Percentiles rank a stretch among this genome's conserved stretches.
These are phyloP conservation scores for Ernsta delagoae DNA, from an alignment of 2,888 invertebrate species.

Conservation along the genomic window DNA sequence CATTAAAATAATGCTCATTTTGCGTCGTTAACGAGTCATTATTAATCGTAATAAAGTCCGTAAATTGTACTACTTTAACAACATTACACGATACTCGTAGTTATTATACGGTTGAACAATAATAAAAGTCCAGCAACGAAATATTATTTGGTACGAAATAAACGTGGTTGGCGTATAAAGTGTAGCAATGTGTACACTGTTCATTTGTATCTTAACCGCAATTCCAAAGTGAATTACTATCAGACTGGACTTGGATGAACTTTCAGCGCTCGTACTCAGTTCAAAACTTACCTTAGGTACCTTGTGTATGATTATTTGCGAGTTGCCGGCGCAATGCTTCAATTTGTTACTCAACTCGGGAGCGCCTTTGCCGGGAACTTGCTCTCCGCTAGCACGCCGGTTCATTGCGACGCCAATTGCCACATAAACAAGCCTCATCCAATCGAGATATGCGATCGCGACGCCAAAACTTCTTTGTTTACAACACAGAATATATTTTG, in stretches of 20 bases:
- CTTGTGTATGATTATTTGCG: conserved; percentile 74
- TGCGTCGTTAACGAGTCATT: conserved; percentile 30
- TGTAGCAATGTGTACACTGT: conserved; percentile 38
- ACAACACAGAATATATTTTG: conserved; percentile 64
- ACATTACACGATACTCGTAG: conserved; percentile 30
- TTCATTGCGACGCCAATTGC: conserved; percentile 77
- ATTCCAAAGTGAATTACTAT: conserved; percentile 65
- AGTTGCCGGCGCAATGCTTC: conserved; percentile 66
- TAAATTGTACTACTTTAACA: conserved; percentile 32
- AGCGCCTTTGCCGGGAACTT: conserved; percentile 70
- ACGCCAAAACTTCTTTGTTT: conserved; percentile 69
- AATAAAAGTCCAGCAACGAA: conserved; percentile 34
- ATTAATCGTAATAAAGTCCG: conserved; percentile 25
- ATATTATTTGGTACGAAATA: conserved; percentile 37
- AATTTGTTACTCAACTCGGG: conserved; percentile 72
- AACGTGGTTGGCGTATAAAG: conserved; percentile 33
- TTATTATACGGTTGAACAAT: conserved; percentile 36
- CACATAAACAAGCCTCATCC: conserved; percentile 74
- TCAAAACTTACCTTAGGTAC: conserved; percentile 59
- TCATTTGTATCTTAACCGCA: conserved; percentile 61
- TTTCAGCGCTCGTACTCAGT: conserved; percentile 52
- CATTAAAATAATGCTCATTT: conserved; percentile 25
- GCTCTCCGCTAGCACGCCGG: conserved; percentile 59
- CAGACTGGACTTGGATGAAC: conserved; percentile 60
- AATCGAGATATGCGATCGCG: conserved; percentile 61